Evolutionary conservation across 2,888 invertebrate genomes (phyloP), one percentile per base, ranked within the genome.

Genomic region (Vesta saturnalis): DNA sequence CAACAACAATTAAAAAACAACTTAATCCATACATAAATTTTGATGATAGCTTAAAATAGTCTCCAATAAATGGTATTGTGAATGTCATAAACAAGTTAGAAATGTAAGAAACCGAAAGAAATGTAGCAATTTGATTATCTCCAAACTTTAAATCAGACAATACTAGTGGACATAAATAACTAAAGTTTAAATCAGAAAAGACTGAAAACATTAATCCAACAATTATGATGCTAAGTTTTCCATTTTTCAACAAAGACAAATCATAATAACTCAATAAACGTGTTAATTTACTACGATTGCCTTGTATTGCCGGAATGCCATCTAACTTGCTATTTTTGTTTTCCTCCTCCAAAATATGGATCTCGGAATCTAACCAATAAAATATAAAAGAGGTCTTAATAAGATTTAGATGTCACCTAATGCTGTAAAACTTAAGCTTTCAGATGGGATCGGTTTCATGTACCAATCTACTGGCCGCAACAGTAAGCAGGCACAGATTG

Each of bases 111-210:
- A 87, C 80, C 23, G 90, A 88, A 88, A 91, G 88, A 30, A 90
- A 79, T 19, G 82, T 84, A 0, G 91, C 90, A 60, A 89, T 89
- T 71, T 89, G 82, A 4, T 83, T 76, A 0, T 86, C 89, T 46
- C 85, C 82, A 74, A 89, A 87, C 12, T 85, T 80, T 83, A 89
- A 87, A 72, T 91, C 91, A 47, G 84, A 85, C 5, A 92, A 80
- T 65, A 92, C 19, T 14, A 54, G 14, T 1, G 91, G 90, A 6
- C 89, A 85, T 49, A 91, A 77, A 10, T 89, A 78, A 0, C 90
- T 88, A 77, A 91, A 92, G 76, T 90, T 91, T 0, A 89, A 86
- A 79, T 92, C 91, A 0, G 89, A 89, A 74, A 90, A 89, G 12
- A 89, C 85, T 0, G 90, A 90, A 23, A 91, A 79, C 0, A 91